Percentiles rank a stretch among this genome's conserved stretches.
Conservation (phyloP, 2,888 invertebrate genomes). For the Barypeithes pellucidus region DNA sequence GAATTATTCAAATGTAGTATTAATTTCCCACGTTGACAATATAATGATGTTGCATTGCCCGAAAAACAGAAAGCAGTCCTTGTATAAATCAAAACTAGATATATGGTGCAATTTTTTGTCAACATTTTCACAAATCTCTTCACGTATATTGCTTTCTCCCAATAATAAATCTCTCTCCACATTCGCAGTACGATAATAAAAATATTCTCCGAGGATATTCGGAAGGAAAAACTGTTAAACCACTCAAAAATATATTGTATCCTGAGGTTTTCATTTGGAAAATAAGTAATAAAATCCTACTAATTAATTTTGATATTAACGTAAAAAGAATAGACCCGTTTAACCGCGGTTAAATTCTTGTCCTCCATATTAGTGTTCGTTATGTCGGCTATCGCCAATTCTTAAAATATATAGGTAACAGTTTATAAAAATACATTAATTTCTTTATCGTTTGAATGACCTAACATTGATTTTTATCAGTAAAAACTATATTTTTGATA, state of each 20-base stretch:
- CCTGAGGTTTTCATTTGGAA: no score
- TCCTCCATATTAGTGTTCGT: no score
- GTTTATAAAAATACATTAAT: no score
- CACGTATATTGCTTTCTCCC: slow-evolving; percentile 15
- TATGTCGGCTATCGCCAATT: no score
- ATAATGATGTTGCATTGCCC: background rate
- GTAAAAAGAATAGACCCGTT: background rate
- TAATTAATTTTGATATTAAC: background rate
- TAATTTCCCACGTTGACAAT: slow-evolving; percentile 20
- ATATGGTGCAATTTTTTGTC: slow-evolving; percentile 5
- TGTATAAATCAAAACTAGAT: slow-evolving; percentile 17
- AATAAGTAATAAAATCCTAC: background rate
- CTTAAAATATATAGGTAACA: no score
- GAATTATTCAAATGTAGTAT: no score
- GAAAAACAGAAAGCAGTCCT: slow-evolving; percentile 10
- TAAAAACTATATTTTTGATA: no score
- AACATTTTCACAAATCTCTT: slow-evolving; percentile 21
- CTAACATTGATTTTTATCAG: no score
- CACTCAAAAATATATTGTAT: no score
- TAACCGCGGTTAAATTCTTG: no score
- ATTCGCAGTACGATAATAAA: slow-evolving; percentile 8
- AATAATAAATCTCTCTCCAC: slow-evolving; percentile 14
- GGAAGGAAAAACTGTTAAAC: background rate
- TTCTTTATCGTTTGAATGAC: no score
- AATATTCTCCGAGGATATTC: slow-evolving; percentile 9